Evolutionary conservation across 2,113 vertebrate genomes (phyloP).

Genomic region (Clarias macrocephalus): DNA sequence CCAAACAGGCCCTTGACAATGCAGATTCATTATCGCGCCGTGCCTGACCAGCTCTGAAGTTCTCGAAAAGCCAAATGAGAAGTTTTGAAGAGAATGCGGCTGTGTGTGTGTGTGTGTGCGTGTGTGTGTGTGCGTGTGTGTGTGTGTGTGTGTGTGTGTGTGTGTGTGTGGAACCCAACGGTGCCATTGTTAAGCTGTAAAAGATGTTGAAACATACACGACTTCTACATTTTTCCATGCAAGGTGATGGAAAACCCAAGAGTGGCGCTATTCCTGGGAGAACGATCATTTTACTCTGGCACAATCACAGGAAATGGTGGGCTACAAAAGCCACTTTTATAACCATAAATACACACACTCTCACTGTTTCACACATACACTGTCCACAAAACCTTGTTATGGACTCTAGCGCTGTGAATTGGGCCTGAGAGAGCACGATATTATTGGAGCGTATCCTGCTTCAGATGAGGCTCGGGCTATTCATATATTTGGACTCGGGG

Average conservation of each 20-base stretch:
- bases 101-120: background rate
- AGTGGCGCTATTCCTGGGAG: constrained; percentile 62
- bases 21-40: constrained; percentile 58
- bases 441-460: constrained; percentile 56
- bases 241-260: constrained; percentile 63
- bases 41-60: constrained; percentile 32
- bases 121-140: background rate
- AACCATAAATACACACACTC: background rate
- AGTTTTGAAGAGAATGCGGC: background rate
- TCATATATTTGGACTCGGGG: constrained; percentile 34
- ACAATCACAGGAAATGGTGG: constrained; percentile 75
- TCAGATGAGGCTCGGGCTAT: constrained; percentile 40
- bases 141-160: background rate
- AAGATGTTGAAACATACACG: constrained; percentile 54
- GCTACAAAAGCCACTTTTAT: constrained; percentile 73
- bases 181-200: constrained; percentile 51
- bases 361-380: background rate
- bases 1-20: constrained; percentile 59
- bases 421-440: constrained; percentile 55
- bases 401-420: constrained; percentile 64
- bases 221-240: constrained; percentile 57
- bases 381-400: constrained; percentile 33
- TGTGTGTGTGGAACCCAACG: background rate
- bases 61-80: constrained; percentile 2
- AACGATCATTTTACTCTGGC: constrained; percentile 63